These are phyloP conservation scores for Campylorhamphus procurvoides DNA, from an alignment of 2,113 vertebrate genomes.

Conservation along the genomic window DNA sequence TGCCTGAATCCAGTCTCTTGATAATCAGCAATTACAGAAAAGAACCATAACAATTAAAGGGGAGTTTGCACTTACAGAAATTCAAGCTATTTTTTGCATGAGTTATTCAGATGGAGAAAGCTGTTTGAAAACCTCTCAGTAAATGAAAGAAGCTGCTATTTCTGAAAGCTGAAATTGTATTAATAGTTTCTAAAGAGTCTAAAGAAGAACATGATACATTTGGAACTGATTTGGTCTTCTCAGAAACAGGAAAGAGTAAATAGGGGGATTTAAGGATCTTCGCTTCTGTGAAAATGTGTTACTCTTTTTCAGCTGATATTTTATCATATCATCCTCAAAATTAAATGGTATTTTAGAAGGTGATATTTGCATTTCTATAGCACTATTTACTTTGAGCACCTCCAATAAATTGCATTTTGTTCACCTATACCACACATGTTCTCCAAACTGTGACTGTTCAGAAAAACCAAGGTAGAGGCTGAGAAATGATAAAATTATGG, in stretches of 20 bases:
- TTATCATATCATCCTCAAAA: background rate
- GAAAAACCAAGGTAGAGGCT: background rate
- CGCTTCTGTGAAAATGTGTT: background rate
- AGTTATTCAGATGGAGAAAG: conserved; percentile 25
- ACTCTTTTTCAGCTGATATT: background rate
- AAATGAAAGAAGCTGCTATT: conserved; percentile 4
- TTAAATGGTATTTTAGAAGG: background rate
- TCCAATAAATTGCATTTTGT: background rate
- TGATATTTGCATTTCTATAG: background rate
- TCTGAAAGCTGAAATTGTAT: background rate
- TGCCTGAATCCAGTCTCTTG: background rate
- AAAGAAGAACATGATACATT: background rate
- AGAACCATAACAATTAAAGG: conserved; percentile 24
- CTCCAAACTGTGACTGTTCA: background rate
- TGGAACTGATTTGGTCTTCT: background rate
- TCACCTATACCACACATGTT: background rate
- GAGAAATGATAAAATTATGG: background rate
- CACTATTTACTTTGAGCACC: background rate
- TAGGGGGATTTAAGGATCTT: background rate
- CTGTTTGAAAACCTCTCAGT: background rate
- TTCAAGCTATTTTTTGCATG: background rate
- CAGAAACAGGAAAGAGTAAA: background rate
- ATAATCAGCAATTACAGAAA: conserved; percentile 42
- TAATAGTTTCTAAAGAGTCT: background rate
- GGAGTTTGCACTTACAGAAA: conserved; percentile 5